These are phyloP conservation scores for Camelus dromedarius DNA, from an alignment of 2,113 vertebrate genomes.

Conservation along the genomic window DNA sequence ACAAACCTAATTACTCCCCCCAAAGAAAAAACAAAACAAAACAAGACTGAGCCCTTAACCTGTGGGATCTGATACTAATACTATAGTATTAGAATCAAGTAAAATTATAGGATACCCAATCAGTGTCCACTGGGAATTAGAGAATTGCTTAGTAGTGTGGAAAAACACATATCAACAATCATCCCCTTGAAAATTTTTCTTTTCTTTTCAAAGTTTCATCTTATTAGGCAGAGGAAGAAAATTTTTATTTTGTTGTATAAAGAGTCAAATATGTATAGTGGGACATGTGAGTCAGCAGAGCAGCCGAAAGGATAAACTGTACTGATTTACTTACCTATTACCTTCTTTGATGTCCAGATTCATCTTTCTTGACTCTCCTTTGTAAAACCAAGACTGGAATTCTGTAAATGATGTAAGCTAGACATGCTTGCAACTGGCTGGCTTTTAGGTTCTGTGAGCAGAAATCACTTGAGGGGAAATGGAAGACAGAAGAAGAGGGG, in stretches of 20 bases:
- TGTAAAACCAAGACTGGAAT: neutral
- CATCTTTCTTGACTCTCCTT: neutral
- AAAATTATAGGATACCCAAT: neutral
- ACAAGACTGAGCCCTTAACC: neutral
- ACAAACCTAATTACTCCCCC: no score
- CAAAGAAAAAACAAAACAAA: no score
- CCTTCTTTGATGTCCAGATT: neutral
- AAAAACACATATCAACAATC: neutral
- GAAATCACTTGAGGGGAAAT: neutral
- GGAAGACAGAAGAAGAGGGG: neutral
- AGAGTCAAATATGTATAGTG: neutral
- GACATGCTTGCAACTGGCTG: neutral
- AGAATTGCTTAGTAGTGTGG: neutral
- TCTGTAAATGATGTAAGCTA: neutral
- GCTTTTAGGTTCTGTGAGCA: neutral
- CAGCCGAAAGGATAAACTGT: neutral
- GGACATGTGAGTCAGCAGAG: neutral
- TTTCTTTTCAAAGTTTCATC: neutral
- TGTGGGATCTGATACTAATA: neutral
- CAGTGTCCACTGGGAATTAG: neutral
- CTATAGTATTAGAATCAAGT: neutral
- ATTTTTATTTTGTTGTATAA: neutral
- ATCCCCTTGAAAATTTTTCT: neutral
- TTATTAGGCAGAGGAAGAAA: neutral
- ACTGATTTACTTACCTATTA: neutral